Evolutionary conservation across 2,888 invertebrate species (phyloP).

Genomic region (Deilephila porcellus): DNA sequence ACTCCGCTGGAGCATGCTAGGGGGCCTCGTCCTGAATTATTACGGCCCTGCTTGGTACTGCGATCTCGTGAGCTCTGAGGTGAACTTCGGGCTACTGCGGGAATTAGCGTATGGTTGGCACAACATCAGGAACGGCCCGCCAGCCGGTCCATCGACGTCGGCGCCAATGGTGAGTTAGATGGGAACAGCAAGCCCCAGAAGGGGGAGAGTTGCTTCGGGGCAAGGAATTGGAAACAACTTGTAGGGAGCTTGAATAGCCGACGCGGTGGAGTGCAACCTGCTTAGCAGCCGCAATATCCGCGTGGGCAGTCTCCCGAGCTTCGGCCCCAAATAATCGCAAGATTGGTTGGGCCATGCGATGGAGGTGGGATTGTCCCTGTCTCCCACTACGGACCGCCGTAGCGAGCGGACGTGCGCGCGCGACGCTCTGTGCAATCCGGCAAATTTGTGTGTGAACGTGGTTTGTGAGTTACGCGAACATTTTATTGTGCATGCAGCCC

Average conservation of each 20-base stretch:
- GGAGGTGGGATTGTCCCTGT: not conserved
- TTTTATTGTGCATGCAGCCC: no score
- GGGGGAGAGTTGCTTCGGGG: not conserved
- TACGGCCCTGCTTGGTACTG: not conserved
- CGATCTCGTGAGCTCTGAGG: not conserved
- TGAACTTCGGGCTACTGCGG: not conserved
- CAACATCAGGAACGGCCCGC: not conserved
- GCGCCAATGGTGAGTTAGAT: no score
- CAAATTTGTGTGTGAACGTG: no score
- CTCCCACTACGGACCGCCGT: not conserved
- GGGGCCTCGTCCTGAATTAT: not conserved
- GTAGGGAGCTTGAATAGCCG: no score
- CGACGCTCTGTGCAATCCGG: no score
- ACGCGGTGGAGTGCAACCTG: no score
- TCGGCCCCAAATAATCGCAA: no score
- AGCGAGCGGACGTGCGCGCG: no score
- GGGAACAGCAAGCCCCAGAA: not conserved
- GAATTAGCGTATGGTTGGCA: not conserved
- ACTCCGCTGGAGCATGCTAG: slow-evolving; percentile 12
- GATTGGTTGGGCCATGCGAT: no score
- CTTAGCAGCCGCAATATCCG: no score
- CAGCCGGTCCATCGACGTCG: not conserved
- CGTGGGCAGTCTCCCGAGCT: no score
- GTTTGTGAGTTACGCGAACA: no score
- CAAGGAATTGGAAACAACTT: not conserved